A percentile compares a stretch with the other conserved stretches of the same genome.
These are phyloP conservation scores for Carettochelys insculpta DNA, from an alignment of 2,113 vertebrate species.

Conservation along the genomic window DNA sequence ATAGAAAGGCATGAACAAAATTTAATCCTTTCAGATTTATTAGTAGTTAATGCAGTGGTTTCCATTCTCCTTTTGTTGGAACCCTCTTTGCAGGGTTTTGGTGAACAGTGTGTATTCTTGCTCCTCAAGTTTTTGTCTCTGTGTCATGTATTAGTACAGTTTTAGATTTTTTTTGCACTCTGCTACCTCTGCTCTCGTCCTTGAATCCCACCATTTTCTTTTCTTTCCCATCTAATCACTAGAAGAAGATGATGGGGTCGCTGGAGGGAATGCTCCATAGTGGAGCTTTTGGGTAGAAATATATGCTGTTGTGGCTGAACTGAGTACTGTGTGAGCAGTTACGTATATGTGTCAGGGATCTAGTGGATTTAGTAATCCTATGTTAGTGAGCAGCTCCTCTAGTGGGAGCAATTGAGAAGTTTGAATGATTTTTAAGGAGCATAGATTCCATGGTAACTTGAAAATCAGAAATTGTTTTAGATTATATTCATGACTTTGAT, in stretches of 20 bases:
- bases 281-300: background rate
- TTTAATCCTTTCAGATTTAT: background rate
- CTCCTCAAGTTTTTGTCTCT: fast-evolving
- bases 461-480: background rate
- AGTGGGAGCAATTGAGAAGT: background rate
- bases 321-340: background rate
- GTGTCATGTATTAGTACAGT: background rate
- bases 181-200: background rate
- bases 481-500: background rate
- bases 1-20: background rate
- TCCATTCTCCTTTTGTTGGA: background rate
- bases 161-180: background rate
- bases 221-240: fast-evolving
- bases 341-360: background rate
- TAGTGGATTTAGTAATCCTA: background rate
- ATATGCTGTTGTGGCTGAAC: background rate
- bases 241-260: background rate
- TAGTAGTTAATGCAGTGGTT: background rate
- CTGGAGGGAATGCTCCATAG: no score
- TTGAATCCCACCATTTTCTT: background rate
- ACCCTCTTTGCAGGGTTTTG: background rate
- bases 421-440: background rate
- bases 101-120: background rate
- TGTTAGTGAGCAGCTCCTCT: background rate
- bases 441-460: background rate